phyloP scores from a whole-genome alignment of 2,113 vertebrate species.

The Apus apus region DNA sequence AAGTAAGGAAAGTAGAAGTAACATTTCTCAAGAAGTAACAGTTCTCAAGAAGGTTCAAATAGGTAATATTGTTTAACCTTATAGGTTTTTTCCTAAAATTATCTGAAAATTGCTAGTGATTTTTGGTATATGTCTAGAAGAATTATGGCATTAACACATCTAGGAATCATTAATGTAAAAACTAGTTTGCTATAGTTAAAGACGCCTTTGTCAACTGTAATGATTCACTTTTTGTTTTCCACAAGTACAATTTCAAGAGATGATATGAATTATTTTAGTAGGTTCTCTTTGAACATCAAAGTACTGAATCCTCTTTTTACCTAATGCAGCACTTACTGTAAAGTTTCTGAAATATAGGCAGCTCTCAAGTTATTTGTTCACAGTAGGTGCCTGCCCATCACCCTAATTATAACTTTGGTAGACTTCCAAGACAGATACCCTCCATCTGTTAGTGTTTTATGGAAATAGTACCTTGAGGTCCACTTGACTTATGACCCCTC shows the following conservation, averaged over 20 bases:
- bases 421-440: neutral
- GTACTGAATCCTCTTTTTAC: neutral
- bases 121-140: neutral
- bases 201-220: neutral
- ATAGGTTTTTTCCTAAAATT: neutral
- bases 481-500: neutral
- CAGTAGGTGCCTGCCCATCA: neutral
- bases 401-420: neutral
- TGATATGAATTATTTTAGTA: neutral
- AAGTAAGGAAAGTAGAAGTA: neutral
- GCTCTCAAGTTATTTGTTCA: neutral
- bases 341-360: neutral
- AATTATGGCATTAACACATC: neutral
- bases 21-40: too few relatives aligned
- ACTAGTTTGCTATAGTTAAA: neutral
- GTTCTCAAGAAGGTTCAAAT: neutral
- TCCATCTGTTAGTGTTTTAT: neutral
- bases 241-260: neutral
- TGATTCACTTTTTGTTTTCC: neutral
- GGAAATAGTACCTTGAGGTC: neutral
- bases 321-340: neutral
- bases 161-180: neutral
- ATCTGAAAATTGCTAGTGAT: slow-evolving; percentile 2
- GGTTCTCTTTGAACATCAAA: neutral
- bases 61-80: neutral